phyloP scores from a whole-genome alignment of 2,888 invertebrate genomes.

The Therioaphis trifolii region DNA sequence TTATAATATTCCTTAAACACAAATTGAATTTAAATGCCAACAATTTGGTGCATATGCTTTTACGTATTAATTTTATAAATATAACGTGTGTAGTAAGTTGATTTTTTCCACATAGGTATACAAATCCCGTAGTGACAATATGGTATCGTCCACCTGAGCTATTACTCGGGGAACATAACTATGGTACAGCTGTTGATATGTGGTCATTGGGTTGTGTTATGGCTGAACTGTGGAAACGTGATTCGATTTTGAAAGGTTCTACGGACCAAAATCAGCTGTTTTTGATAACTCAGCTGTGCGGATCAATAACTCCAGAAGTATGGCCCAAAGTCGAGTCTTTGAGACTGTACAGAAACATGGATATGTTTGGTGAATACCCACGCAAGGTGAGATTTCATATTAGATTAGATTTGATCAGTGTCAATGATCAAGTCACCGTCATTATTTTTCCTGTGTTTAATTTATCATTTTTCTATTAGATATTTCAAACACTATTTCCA shows the following conservation, averaged over 20 bases:
- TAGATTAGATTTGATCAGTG: too few species aligned
- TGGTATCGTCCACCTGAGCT: constrained; percentile 89
- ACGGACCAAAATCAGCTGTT: constrained; percentile 96
- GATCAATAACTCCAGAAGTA: constrained; percentile 90
- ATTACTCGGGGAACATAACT: constrained; percentile 86
- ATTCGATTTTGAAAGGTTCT: constrained; percentile 90
- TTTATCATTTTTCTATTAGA: constrained; percentile 68
- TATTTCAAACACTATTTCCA: constrained; percentile 86
- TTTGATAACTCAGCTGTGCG: constrained; percentile 94
- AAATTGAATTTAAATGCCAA: too few species aligned
- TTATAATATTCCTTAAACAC: too few species aligned
- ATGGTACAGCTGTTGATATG: constrained; percentile 96
- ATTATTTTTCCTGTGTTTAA: not conserved
- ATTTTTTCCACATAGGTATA: too few species aligned
- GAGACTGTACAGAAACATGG: constrained; percentile 89
- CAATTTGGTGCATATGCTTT: too few species aligned
- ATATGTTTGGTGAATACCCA: constrained; percentile 86
- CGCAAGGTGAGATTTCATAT: constrained; percentile 73
- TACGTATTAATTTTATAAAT: too few species aligned
- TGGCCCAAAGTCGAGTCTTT: constrained; percentile 94
- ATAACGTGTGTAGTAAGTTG: constrained; percentile 4
- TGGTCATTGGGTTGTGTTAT: constrained; percentile 99
- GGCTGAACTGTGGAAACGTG: constrained; percentile 99
- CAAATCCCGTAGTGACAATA: constrained; percentile 94
- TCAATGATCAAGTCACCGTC: too few species aligned